Percentiles rank a stretch among this genome's conserved stretches.
These are phyloP conservation scores for Eudorcas thomsonii DNA, from an alignment of 2,113 vertebrate species.

Conservation along the genomic window DNA sequence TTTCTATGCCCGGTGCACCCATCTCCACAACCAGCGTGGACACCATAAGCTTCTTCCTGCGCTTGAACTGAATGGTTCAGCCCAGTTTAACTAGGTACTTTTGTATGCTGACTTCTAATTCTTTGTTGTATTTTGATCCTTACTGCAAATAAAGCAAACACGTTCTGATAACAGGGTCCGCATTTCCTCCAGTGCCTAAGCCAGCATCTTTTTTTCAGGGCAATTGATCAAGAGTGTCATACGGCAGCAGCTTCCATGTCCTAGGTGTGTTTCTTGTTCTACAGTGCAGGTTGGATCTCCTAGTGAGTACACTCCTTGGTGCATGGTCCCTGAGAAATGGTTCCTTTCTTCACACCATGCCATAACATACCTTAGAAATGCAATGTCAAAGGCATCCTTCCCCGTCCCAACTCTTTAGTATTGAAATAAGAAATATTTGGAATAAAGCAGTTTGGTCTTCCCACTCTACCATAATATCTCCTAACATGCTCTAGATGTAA, in stretches of 20 bases:
- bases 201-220: too few relatives aligned
- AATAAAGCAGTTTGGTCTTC: not conserved
- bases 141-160: not conserved
- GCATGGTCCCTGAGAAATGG: not conserved
- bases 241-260: not conserved
- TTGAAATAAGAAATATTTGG: not conserved
- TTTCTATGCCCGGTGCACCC: not conserved
- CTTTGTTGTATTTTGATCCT: not conserved
- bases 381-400: not conserved
- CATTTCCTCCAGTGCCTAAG: not conserved
- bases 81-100: accelerated
- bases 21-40: not conserved
- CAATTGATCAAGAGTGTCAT: not conserved
- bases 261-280: not conserved
- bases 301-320: not conserved
- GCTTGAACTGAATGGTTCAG: not conserved
- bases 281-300: accelerated
- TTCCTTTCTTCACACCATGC: not conserved
- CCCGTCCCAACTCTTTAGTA: not conserved
- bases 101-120: not conserved
- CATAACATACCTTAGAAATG: not conserved
- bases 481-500: not conserved
- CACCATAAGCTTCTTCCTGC: too few relatives aligned
- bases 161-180: accelerated
- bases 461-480: accelerated